Percentiles rank a stretch among this genome's conserved stretches.
These are phyloP conservation scores for Sinhomidia bicolor DNA, from an alignment of 2,888 invertebrate species.

Conservation along the genomic window DNA sequence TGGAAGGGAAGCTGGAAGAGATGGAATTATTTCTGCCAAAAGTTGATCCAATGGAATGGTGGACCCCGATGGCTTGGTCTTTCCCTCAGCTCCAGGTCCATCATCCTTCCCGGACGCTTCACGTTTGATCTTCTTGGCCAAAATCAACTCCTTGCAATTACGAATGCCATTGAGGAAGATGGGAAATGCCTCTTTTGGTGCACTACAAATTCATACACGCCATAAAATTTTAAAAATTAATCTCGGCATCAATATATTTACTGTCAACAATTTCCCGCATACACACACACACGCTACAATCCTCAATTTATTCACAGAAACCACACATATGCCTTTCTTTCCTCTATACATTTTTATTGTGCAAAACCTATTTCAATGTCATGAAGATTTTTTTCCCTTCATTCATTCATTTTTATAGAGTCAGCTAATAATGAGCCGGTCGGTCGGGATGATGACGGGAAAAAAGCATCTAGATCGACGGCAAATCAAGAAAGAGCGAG, in stretches of 20 bases:
- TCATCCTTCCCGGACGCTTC: conserved; percentile 73
- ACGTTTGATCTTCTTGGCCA: conserved; percentile 76
- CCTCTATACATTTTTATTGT: neutral
- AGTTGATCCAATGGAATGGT: conserved; percentile 51
- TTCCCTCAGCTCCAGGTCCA: conserved; percentile 13
- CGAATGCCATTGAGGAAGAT: conserved; percentile 76
- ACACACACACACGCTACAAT: no score
- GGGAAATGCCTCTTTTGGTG: conserved; percentile 74
- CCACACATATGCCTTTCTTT: neutral
- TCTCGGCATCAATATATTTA: no score
- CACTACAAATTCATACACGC: no score
- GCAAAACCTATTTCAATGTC: conserved; percentile 19
- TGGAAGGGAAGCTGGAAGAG: conserved; percentile 37
- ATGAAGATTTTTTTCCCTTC: neutral
- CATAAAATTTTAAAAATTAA: no score
- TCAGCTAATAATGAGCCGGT: conserved; percentile 52
- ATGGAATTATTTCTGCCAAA: conserved; percentile 62
- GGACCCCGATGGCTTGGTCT: conserved; percentile 9
- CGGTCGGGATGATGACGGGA: conserved; percentile 46
- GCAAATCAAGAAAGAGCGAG: conserved; percentile 71
- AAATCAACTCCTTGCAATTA: conserved; percentile 76
- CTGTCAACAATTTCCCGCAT: no score
- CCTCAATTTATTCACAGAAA: no score
- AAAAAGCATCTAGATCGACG: conserved; percentile 49
- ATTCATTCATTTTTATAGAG: conserved; percentile 36